These are phyloP conservation scores for Podarcis lilfordi DNA, from an alignment of 2,797 vertebrate species.

Conservation along the genomic window DNA sequence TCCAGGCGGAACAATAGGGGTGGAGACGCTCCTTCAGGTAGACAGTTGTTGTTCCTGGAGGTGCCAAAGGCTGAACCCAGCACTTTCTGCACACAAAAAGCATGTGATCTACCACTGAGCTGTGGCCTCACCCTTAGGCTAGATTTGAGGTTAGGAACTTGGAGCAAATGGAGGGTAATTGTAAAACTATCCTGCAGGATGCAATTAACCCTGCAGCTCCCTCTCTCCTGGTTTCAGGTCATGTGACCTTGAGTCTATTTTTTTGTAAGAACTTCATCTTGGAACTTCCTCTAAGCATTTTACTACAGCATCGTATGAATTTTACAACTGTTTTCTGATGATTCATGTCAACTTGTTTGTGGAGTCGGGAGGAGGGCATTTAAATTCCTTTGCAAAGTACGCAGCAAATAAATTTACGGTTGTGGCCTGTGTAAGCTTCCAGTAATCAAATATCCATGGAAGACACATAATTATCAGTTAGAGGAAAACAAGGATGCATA, in stretches of 20 bases:
- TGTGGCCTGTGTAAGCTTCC: conserved; percentile 49
- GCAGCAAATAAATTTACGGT: conserved; percentile 45
- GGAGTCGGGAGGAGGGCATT: not conserved
- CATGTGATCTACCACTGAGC: not conserved
- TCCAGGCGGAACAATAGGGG: no score
- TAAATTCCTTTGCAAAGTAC: not conserved
- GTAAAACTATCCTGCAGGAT: not conserved
- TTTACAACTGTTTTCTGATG: not conserved
- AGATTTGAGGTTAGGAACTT: not conserved
- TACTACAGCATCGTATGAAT: not conserved
- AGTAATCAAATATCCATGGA: not conserved
- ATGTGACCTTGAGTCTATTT: not conserved
- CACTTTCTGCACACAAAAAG: not conserved
- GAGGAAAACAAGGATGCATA: conserved; percentile 53
- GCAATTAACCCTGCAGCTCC: no score
- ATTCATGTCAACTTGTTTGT: conserved; percentile 42
- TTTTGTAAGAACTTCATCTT: not conserved
- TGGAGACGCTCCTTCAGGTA: no score
- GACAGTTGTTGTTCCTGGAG: no score
- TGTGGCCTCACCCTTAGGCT: not conserved
- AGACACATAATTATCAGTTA: conserved; percentile 53
- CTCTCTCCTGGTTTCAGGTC: not conserved
- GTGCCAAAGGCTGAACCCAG: no score
- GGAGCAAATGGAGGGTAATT: not conserved
- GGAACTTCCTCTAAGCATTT: not conserved